Base-by-base conservation (phyloP, 2,113 vertebrate species). In the Cyanoramphus novaezelandiae region DNA sequence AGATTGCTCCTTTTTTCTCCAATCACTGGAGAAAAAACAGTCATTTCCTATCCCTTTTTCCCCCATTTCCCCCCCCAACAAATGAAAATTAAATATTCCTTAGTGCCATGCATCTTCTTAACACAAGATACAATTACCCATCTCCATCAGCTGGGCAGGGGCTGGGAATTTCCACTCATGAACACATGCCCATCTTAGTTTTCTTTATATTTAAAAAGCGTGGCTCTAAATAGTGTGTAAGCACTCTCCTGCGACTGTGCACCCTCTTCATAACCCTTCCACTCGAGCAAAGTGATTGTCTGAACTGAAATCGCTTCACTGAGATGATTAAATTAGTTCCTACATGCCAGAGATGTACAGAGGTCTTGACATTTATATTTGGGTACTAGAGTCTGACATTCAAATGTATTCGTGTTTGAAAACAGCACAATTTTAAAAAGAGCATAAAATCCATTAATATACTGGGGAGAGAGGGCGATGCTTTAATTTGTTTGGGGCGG, bases 321-420 rank as follows among this genome's bases (percentile, higher is more conserved):
- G 91, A 90, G 92, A 93, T 97, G 96, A 97, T 97, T 97, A 94
- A 96, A 97, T 97, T 97, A 97, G 88, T 88, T 94, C 82, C 91
- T 93, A 92, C 93, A 64, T 72, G 92, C 60, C 70, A 9, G 91
- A 84, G 94, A 93, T 53, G 88, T 86, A 75, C 93, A 96, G 89
- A 96, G 96, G 95, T 97, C 97, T 82, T 97, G 95, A 96, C 95
- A 96, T 95, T 96, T 89, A 71, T 93, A 90, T 94, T 96, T 92
- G 91, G 94, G 96, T 95, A 78, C 92, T 79, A 93, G 67, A 92
- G 41, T 62, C 91, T 96, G 95, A 91, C 95, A 95, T 92, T 96
- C 95, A 96, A 97, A 95, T 88, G 81, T 49, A 75, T 93, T 94
- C 46, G 13, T 91, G 94, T 96, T 92, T 94, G 93, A 92, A 97